These are phyloP conservation scores for Myotis davidii DNA, from an alignment of 2,113 vertebrate species.

Conservation along the genomic window DNA sequence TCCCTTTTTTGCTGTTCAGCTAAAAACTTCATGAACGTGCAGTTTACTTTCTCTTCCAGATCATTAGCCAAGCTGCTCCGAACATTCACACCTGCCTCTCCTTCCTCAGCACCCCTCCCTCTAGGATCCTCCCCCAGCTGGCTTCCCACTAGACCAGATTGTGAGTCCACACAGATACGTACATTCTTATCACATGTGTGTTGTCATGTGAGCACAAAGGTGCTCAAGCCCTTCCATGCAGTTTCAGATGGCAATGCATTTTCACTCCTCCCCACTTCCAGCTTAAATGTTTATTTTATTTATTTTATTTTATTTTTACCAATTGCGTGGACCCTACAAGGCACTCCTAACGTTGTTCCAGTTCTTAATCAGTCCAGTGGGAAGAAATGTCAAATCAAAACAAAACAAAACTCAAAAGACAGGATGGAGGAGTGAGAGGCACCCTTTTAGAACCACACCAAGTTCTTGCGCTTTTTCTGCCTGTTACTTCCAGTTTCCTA, in stretches of 20 bases:
- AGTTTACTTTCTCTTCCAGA: slow-evolving; percentile 60
- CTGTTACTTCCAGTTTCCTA: accelerated
- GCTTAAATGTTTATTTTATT: not conserved
- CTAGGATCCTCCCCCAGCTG: slow-evolving; percentile 10
- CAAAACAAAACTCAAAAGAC: not conserved
- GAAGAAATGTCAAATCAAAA: not conserved
- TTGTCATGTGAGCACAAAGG: not conserved
- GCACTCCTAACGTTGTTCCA: not conserved
- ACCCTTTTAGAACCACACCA: not conserved
- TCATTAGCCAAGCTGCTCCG: slow-evolving; percentile 63
- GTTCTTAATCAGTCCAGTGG: not conserved
- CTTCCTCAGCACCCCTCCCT: not conserved
- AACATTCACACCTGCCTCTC: slow-evolving; percentile 65
- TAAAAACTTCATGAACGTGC: slow-evolving; percentile 69
- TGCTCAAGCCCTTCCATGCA: not conserved
- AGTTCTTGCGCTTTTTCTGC: too few species aligned
- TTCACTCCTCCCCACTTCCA: too few species aligned
- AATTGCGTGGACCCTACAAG: not conserved
- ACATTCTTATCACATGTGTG: not conserved
- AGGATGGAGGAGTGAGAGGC: not conserved
- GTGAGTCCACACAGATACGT: not conserved
- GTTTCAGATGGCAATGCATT: not conserved
- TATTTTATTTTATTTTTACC: not conserved
- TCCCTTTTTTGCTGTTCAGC: slow-evolving; percentile 58
- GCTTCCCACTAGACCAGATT: slow-evolving; percentile 19